Base-by-base conservation (phyloP, 1,140 invertebrate genomes). In the Platorchestia sp. region DNA sequence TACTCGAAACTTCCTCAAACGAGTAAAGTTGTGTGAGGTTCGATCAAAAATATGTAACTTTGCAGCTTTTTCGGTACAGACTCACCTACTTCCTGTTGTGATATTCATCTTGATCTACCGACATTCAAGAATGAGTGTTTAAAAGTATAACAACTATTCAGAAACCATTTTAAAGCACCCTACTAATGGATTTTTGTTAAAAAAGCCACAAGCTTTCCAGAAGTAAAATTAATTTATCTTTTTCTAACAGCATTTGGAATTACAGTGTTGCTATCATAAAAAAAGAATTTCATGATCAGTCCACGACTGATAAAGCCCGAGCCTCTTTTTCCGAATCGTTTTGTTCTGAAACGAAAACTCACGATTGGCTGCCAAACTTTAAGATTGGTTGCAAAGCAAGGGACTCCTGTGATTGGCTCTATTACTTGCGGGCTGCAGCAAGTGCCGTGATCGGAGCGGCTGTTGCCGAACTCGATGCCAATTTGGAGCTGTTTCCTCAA, bases 271-370 rank as follows among this genome's bases (percentile, higher is more conserved):
- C n/a, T n/a, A 10, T 75, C 10, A 19, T 3, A 75, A 75, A 75
- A 75, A 22, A 75, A 75, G 14, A 75, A 27, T 36, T 75, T 36
- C 27, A 36, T n/a, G n/a, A n/a, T n/a, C n/a, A 75, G 14, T 75
- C 36, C 36, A 27, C 36, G 59, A 75, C 59, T 36, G 59, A 22
- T 75, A 27, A 75, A 14, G 22, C 41, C 91, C 44, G 91, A n/a
- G n/a, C n/a, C n/a, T n/a, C n/a, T 93, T 93, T 40, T 93, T 45
- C n/a, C 43, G 36, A 27, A 45, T 6, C 91, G 44, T 0, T 93
- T 89, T 93, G 91, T 93, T 93, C 45, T 42, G 91, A 40, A 7
- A 93, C 91, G 47, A 93, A 93, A 19, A 43, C 91, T 93, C 6
- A 40, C 6, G 45, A 93, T 93, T 93, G 91, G 91, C 91, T 93